A percentile compares a stretch with the other conserved stretches of the same genome.
phyloP scores from a whole-genome alignment of 1,140 invertebrate genomes.

The Leptestheria dahalacensis region DNA sequence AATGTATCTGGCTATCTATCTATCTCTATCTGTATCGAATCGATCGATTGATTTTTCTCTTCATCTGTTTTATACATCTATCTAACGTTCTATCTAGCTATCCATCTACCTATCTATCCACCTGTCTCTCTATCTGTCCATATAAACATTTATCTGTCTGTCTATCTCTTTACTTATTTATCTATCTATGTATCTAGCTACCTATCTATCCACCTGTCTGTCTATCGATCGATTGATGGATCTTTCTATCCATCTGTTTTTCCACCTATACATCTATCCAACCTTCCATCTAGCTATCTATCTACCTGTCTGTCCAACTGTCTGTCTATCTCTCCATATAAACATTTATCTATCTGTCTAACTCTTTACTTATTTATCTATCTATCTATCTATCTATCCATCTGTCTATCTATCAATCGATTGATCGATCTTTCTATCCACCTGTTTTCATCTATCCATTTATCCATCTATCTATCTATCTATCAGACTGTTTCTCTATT shows the following conservation, averaged over 20 bases:
- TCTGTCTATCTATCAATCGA: not conserved
- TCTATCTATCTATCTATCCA: not conserved
- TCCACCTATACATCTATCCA: not conserved
- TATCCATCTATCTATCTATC: not conserved
- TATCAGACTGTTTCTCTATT: not conserved
- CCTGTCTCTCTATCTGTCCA: not conserved
- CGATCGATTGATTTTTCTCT: not conserved
- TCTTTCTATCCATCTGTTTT: not conserved
- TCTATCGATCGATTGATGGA: not conserved
- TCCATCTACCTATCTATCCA: not conserved
- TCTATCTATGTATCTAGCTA: not conserved
- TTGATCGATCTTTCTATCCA: not conserved
- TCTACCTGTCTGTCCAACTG: not conserved
- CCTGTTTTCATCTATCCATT: not conserved
- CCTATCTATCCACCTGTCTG: not conserved
- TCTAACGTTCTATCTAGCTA: not conserved
- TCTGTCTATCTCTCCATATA: not conserved
- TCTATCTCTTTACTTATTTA: not conserved
- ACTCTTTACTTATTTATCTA: not conserved
- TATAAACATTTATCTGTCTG: not conserved
- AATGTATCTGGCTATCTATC: not conserved
- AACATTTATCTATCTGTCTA: not conserved
- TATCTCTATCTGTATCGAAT: not conserved
- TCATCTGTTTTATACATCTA: not conserved
- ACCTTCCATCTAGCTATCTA: not conserved